A percentile compares a stretch with the other conserved stretches of the same genome.
Conservation (phyloP, 2,797 vertebrate species). For the Arctocebus calabarensis region DNA sequence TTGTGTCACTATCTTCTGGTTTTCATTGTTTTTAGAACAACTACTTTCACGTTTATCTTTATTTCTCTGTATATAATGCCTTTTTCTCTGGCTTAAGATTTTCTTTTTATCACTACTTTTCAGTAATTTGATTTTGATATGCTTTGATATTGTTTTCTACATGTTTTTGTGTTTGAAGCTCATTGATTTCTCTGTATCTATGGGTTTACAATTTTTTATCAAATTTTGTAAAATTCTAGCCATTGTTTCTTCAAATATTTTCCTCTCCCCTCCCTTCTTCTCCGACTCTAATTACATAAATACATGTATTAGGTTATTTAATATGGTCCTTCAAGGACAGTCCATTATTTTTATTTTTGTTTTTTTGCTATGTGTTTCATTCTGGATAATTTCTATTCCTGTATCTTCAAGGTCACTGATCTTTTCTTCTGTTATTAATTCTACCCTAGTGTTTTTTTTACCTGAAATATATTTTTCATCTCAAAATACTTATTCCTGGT, state of each 20-base stretch:
- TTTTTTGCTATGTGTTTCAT: neutral
- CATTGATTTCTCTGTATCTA: neutral
- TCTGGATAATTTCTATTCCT: neutral
- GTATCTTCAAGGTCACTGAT: neutral
- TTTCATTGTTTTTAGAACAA: neutral
- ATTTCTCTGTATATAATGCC: neutral
- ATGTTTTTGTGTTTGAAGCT: neutral
- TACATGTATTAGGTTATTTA: neutral
- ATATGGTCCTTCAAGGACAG: neutral
- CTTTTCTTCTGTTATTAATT: constrained; percentile 44
- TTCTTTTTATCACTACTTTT: neutral
- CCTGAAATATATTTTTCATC: neutral
- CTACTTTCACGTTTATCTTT: constrained; percentile 22
- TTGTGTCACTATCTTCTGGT: neutral
- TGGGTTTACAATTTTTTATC: neutral
- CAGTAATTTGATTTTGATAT: neutral
- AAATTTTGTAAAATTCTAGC: neutral
- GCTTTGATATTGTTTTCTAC: neutral
- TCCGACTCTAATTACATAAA: neutral
- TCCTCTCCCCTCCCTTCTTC: neutral
- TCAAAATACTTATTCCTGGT: constrained; percentile 13
- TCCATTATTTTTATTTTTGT: neutral
- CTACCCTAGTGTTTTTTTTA: neutral
- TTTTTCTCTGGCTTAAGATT: neutral
- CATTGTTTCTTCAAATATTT: constrained; percentile 15